These are phyloP conservation scores for Nasonia vitripennis DNA, from an alignment of 1,140 invertebrate genomes.

Conservation along the genomic window DNA sequence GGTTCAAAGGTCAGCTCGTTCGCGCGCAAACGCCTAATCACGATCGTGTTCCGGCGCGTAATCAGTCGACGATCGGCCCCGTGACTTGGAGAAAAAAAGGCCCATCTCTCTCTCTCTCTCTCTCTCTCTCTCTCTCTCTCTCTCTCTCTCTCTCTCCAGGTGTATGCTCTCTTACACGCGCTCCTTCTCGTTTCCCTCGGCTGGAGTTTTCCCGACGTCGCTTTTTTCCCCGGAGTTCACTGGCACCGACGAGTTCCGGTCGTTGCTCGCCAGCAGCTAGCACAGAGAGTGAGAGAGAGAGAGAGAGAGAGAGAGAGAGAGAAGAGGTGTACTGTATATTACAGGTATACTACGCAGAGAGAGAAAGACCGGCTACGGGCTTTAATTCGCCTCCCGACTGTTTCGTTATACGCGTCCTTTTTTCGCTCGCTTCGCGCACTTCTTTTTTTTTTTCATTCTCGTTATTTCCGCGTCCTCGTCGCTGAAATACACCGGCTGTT, in stretches of 20 bases:
- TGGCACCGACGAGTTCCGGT: constrained; percentile 62
- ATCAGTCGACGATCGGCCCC: not conserved
- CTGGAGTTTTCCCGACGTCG: constrained; percentile 15
- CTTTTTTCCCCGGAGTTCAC: constrained; percentile 57
- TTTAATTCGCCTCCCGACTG: not conserved
- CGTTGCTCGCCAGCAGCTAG: constrained; percentile 54
- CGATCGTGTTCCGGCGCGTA: constrained; percentile 15
- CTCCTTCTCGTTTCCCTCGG: not conserved
- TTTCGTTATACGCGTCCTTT: not conserved
- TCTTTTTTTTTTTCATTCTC: too few species aligned
- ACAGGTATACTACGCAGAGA: not conserved
- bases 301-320: not conserved
- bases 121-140: not conserved
- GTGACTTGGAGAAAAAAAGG: not conserved
- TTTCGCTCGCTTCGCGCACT: not conserved
- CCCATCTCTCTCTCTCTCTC: not conserved
- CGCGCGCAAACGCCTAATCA: constrained; percentile 14
- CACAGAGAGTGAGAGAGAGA: constrained; percentile 17
- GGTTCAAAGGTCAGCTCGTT: constrained; percentile 11
- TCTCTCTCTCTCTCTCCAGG: not conserved
- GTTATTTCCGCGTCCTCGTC: too few species aligned
- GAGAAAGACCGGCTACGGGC: not conserved
- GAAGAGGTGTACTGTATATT: not conserved
- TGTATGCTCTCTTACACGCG: not conserved
- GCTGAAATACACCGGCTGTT: not conserved